Evolutionary conservation across 1,140 invertebrate genomes (phyloP).

Genomic region (Papilio xuthus): DNA sequence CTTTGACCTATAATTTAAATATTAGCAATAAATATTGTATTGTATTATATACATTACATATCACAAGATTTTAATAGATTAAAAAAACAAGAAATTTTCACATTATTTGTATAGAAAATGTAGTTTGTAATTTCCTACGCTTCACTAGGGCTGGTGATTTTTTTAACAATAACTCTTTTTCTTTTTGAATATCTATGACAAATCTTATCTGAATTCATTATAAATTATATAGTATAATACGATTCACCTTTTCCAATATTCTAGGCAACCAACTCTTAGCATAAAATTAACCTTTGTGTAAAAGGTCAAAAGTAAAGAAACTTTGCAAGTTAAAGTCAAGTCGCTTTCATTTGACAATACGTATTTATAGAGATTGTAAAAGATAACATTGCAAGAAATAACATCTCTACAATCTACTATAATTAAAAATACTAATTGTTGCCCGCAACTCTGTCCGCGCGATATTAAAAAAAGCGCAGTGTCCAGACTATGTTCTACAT

Average conservation of each 20-base stretch:
- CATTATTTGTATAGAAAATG: slow-evolving; percentile 42
- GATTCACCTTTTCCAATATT: neutral
- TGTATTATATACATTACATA: neutral
- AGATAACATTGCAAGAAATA: neutral
- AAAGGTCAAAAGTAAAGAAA: slow-evolving; percentile 3
- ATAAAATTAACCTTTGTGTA: neutral
- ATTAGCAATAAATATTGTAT: too few species aligned
- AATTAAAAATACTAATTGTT: too few species aligned
- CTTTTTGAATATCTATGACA: neutral
- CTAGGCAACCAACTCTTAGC: neutral
- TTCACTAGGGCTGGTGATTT: slow-evolving; percentile 36
- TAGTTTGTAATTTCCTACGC: slow-evolving; percentile 40
- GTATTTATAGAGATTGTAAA: neutral
- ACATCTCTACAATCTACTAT: neutral
- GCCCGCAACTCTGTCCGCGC: too few species aligned
- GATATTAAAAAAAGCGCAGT: too few species aligned
- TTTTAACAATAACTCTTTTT: neutral
- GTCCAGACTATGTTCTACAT: too few species aligned
- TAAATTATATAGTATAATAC: neutral
- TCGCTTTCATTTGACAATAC: neutral
- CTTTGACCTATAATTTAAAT: too few species aligned
- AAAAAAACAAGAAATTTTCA: slow-evolving; percentile 29
- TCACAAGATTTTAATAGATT: neutral
- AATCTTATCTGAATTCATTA: neutral
- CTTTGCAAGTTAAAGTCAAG: neutral